A percentile compares a stretch with the other conserved stretches of the same genome.
Conservation (phyloP, 2,888 invertebrate genomes). For the Tenthredo scrophulariae region DNA sequence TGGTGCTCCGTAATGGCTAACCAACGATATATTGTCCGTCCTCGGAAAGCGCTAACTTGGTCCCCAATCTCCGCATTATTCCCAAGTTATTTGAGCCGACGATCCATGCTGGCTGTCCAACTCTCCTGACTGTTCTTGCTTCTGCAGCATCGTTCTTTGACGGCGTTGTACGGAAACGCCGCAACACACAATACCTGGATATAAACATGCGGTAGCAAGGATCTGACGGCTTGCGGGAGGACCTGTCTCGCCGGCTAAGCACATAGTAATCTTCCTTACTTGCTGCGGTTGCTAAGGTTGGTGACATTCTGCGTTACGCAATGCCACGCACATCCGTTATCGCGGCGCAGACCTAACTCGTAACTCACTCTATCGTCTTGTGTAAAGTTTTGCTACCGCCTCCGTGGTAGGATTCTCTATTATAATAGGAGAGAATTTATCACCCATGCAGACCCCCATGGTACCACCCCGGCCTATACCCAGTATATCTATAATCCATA, state of each 20-base stretch:
- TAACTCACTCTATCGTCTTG: conserved; percentile 51
- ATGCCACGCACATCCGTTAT: conserved; percentile 49
- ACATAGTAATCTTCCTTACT: conserved; percentile 47
- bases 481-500: conserved; percentile 30
- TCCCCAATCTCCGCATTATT: conserved; percentile 72
- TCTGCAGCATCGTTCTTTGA: conserved; percentile 44
- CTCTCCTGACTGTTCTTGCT: conserved; percentile 34
- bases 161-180: conserved; percentile 44
- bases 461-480: conserved; percentile 30
- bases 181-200: conserved; percentile 46
- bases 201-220: conserved; percentile 52
- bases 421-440: conserved; percentile 50
- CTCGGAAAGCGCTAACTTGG: conserved; percentile 65
- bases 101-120: conserved; percentile 35
- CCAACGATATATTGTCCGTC: conserved; percentile 75
- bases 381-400: conserved; percentile 50
- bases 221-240: conserved; percentile 50
- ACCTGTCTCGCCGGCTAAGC: conserved; percentile 45
- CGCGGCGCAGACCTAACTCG: conserved; percentile 22
- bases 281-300: conserved; percentile 33
- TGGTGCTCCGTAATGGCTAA: conserved; percentile 76
- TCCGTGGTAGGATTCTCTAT: conserved; percentile 37
- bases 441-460: neutral
- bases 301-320: conserved; percentile 52
- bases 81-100: conserved; percentile 72